A percentile compares a stretch with the other conserved stretches of the same genome.
These are phyloP conservation scores for Himalopsyche tibetana DNA, from an alignment of 2,888 invertebrate genomes.

Conservation along the genomic window DNA sequence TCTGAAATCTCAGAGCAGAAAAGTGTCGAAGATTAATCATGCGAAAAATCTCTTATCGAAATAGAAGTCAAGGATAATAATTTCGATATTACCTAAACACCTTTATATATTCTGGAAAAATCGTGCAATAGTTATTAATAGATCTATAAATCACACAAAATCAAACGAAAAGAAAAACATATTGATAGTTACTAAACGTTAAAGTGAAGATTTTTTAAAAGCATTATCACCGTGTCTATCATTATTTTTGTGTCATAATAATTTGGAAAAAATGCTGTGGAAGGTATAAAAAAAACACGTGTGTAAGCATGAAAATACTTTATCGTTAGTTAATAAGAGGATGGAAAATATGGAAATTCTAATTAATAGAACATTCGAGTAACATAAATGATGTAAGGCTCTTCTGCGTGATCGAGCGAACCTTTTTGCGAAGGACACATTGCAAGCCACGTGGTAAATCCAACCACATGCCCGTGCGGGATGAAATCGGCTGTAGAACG, in stretches of 20 bases:
- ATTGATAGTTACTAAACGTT: not conserved
- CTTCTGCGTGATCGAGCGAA: conserved; percentile 68
- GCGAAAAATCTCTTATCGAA: not conserved
- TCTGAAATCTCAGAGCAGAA: not conserved
- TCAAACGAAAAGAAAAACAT: not conserved
- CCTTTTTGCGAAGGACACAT: conserved; percentile 75
- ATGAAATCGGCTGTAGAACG: conserved; percentile 69
- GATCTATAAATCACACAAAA: conserved; percentile 17
- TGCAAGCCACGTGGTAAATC: conserved; percentile 77
- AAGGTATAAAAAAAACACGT: not conserved
- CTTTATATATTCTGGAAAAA: not conserved
- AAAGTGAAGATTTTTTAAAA: not conserved
- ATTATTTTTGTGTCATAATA: no score
- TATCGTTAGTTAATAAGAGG: not conserved
- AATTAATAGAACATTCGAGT: not conserved
- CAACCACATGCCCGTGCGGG: conserved; percentile 72
- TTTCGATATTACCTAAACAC: not conserved
- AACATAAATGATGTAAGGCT: not conserved
- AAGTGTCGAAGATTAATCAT: conserved; percentile 8
- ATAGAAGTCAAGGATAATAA: not conserved
- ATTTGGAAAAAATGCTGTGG: not conserved
- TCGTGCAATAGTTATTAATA: not conserved
- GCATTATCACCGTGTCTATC: not conserved
- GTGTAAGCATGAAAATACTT: not conserved
- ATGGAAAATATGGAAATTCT: not conserved